Evolutionary conservation across 2,888 invertebrate species (phyloP).

Genomic region (Caenorhabditis macrosperma): DNA sequence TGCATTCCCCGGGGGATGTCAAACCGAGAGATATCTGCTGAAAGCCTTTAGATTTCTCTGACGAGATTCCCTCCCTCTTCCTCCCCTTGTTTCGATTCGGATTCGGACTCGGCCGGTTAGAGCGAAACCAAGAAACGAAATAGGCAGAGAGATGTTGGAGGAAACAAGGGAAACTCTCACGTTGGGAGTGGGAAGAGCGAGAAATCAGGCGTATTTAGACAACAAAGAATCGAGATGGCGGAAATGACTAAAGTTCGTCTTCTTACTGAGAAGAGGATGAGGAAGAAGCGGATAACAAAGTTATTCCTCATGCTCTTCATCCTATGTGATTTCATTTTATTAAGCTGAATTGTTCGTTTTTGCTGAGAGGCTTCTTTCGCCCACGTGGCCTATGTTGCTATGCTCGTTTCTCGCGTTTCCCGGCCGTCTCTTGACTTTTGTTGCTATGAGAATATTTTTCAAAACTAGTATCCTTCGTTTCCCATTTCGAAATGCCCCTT

Average conservation of each 20-base stretch:
- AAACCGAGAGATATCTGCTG: slow-evolving; percentile 32
- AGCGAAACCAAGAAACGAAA: too few relatives aligned
- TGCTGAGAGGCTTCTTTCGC: background rate
- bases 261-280: too few relatives aligned
- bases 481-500: background rate
- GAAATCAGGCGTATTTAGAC: too few relatives aligned
- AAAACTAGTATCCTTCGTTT: slow-evolving; percentile 1
- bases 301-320: too few relatives aligned
- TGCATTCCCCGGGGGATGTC: slow-evolving; percentile 44
- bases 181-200: too few relatives aligned
- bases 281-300: too few relatives aligned
- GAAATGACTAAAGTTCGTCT: too few relatives aligned
- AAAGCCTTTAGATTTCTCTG: slow-evolving; percentile 47
- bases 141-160: too few relatives aligned
- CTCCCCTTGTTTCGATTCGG: slow-evolving; percentile 21
- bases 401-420: background rate
- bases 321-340: background rate
- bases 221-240: too few relatives aligned
- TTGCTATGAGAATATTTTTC: slow-evolving; percentile 5
- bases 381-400: slow-evolving; percentile 31
- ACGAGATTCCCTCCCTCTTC: slow-evolving; percentile 26
- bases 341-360: slow-evolving; percentile 6
- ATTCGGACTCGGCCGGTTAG: background rate
- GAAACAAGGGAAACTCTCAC: too few relatives aligned
- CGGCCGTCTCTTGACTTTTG: background rate